These are phyloP conservation scores for Paracentrotus lividus DNA, from an alignment of 53 echinoderm and acorn worm genomes.

Conservation along the genomic window DNA sequence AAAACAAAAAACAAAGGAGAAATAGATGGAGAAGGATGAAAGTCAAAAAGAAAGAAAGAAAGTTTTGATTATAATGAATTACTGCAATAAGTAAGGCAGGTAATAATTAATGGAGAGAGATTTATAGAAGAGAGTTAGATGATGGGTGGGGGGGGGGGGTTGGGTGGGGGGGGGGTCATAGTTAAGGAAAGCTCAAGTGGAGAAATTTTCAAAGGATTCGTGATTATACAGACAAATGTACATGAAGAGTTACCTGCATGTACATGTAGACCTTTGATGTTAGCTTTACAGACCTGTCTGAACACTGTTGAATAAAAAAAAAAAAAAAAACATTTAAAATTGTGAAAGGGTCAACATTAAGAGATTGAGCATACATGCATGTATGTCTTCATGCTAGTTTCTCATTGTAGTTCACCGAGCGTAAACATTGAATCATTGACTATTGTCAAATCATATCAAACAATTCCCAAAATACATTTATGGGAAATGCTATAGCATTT, in stretches of 20 bases:
- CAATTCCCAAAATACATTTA: not conserved
- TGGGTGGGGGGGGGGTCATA: not conserved
- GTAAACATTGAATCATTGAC: not conserved
- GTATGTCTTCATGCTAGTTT: not conserved
- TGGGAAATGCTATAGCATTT: not conserved
- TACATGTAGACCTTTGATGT: no score
- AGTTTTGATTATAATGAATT: no score
- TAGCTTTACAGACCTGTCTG: no score
- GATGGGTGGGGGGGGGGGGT: not conserved
- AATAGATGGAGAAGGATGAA: no score
- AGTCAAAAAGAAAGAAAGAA: no score
- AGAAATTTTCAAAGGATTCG: conserved; percentile 2
- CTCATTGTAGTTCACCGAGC: not conserved
- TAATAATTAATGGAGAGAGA: no score
- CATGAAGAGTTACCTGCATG: not conserved
- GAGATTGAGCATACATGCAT: not conserved
- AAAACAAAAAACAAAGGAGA: no score
- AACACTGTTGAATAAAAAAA: no score
- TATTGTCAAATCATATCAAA: not conserved
- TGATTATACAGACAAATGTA: conserved; percentile 3
- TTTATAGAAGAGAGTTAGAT: no score
- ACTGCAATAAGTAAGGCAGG: no score
- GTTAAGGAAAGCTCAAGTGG: not conserved
- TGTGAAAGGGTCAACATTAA: no score
- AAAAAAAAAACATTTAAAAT: no score